phyloP scores from a whole-genome alignment of 1,140 invertebrate genomes.

The Drosophila ficusphila region DNA sequence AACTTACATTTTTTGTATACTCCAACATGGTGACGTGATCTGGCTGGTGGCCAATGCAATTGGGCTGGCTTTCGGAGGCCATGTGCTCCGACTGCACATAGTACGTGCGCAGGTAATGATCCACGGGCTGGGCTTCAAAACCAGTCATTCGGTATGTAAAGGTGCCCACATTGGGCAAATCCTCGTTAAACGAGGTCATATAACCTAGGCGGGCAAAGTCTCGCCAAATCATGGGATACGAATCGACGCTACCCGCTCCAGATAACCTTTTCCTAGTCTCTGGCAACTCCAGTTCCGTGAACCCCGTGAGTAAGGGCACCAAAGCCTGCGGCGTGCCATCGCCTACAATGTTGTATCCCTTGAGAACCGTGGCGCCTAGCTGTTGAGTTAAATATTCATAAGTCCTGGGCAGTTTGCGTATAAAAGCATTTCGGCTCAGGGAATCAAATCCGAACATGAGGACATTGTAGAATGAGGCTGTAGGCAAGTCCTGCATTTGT shows the following conservation, averaged over 20 bases:
- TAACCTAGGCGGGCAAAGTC: constrained; percentile 90
- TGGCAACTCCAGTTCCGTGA: constrained; percentile 94
- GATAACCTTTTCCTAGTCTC: constrained; percentile 91
- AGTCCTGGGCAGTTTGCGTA: constrained; percentile 92
- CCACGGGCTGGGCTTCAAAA: constrained; percentile 92
- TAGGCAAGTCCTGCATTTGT: constrained; percentile 56
- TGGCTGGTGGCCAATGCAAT: constrained; percentile 91
- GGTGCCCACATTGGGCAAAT: constrained; percentile 92
- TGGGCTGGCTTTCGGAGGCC: constrained; percentile 86
- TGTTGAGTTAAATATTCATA: constrained; percentile 90
- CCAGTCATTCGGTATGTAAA: constrained; percentile 96
- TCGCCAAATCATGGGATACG: constrained; percentile 93
- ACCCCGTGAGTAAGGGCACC: constrained; percentile 95
- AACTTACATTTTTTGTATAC: constrained; percentile 87
- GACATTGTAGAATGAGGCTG: constrained; percentile 86
- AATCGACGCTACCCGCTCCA: constrained; percentile 88
- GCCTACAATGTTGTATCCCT: constrained; percentile 96
- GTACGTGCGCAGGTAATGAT: constrained; percentile 95
- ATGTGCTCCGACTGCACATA: constrained; percentile 86
- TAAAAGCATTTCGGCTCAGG: constrained; percentile 93
- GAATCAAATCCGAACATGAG: constrained; percentile 97
- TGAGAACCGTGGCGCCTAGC: constrained; percentile 89
- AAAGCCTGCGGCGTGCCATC: constrained; percentile 97
- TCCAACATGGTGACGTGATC: constrained; percentile 89
- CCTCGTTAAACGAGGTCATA: constrained; percentile 93